Evolutionary conservation across 1,140 invertebrate species (phyloP).

Genomic region (Macrostomum lignano): DNA sequence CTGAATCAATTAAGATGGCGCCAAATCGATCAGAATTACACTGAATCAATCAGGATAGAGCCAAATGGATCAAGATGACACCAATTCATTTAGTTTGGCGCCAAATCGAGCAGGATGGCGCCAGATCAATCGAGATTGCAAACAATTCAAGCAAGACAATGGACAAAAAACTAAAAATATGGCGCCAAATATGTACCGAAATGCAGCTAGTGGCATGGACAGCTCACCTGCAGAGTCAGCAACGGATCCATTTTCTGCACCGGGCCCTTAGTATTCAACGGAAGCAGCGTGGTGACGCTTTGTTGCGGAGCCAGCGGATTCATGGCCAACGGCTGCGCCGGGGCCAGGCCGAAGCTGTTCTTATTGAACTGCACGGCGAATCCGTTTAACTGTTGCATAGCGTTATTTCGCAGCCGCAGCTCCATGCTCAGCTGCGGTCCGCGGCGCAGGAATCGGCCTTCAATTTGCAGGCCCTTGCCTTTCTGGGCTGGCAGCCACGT

Average conservation of each 20-base stretch:
- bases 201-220: too few relatives aligned
- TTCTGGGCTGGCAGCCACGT: constrained; percentile 67
- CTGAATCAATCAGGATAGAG: too few relatives aligned
- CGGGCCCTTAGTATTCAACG: constrained; percentile 52
- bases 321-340: constrained; percentile 48
- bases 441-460: constrained; percentile 72
- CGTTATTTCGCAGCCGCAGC: constrained; percentile 79
- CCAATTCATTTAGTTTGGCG: too few relatives aligned
- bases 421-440: constrained; percentile 73
- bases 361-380: constrained; percentile 97
- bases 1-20: too few relatives aligned
- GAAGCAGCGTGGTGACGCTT: constrained; percentile 43
- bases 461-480: constrained; percentile 73
- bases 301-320: constrained; percentile 54
- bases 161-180: too few relatives aligned
- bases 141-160: too few relatives aligned
- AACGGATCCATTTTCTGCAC: constrained; percentile 87
- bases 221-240: constrained; percentile 72
- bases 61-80: too few relatives aligned
- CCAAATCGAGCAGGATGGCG: too few relatives aligned
- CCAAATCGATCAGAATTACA: too few relatives aligned
- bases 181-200: too few relatives aligned
- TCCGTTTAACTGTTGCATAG: constrained; percentile 77
- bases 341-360: constrained; percentile 71
- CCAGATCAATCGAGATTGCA: too few relatives aligned